phyloP scores from a whole-genome alignment of 2,888 invertebrate species.

The Drosophila nigritarsus region DNA sequence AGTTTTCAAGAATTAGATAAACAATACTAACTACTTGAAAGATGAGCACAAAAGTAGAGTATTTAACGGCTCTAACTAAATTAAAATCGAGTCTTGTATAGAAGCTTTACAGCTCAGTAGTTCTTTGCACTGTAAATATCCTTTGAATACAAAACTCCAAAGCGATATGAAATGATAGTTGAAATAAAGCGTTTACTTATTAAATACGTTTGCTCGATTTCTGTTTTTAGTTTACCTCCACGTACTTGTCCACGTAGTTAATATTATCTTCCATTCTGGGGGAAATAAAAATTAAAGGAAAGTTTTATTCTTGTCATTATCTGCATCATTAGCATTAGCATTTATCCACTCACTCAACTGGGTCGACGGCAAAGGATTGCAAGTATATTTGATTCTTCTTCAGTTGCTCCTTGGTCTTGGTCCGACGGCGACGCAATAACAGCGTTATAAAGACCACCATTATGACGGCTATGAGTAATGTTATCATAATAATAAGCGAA shows the following conservation, averaged over 20 bases:
- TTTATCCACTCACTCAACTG: constrained; percentile 60
- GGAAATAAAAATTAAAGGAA: constrained; percentile 39
- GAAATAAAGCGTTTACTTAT: neutral
- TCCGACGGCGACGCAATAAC: constrained; percentile 47
- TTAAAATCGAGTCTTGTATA: neutral
- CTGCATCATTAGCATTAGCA: neutral
- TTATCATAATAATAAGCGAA: constrained; percentile 57
- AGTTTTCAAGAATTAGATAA: neutral
- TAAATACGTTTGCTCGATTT: neutral
- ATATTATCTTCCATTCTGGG: constrained; percentile 86
- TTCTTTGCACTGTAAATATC: neutral
- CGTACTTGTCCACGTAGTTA: constrained; percentile 87
- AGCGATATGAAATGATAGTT: neutral
- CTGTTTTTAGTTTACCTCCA: constrained; percentile 84
- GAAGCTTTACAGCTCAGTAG: neutral
- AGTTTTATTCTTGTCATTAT: neutral
- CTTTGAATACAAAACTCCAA: neutral
- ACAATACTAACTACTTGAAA: neutral
- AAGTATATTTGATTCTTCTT: constrained; percentile 66
- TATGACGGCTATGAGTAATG: constrained; percentile 53
- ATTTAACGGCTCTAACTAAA: neutral
- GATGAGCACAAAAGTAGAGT: neutral
- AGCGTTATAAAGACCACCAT: constrained; percentile 38
- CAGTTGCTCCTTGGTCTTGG: constrained; percentile 52
- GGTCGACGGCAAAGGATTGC: constrained; percentile 53